Evolutionary conservation across 2,888 invertebrate species (phyloP), one percentile per base, ranked within the genome.

Genomic region (Aromia moschata): DNA sequence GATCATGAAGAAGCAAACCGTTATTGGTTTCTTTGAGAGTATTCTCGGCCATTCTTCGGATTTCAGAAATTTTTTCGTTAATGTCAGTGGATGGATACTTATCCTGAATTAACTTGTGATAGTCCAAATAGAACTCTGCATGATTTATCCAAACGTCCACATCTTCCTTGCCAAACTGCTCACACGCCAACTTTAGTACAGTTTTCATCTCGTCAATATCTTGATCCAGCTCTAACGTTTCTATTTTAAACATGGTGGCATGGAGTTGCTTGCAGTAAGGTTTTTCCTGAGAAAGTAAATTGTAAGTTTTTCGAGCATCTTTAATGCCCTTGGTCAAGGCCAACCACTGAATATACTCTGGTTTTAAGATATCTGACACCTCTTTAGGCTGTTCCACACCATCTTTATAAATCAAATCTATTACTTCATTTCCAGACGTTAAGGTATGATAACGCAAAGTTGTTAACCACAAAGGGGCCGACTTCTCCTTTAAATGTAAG

Each of bases 101-200:
- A 64, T 85, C 83, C 30, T 63, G 59, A 84, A 83, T 82, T 92
- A 91, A 78, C 31, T 60, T 43, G 43, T 53, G 58, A 17, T 65
- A 16, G 20, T 54, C 20, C 14, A 56, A 92, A 90, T 60, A 83
- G 81, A 51, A 92, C 85, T 71, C 87, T 90, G 69, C 55, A 5
- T 57, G 55, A 16, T 90, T 85, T 66, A 90, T 82, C 93, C 93
- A 94, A 11, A 92, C 82, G 61, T 87, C 85, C 2, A 85, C 80
- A 74, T 86, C 84, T 2, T 81, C 82, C 68, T 82, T 82, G 0
- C 92, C 92, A 78, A 91, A 90, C 64, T 89, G 87, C 55, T 84
- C 81, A 11, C 85, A 83, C 25, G 87, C 84, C 64, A 85, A 83
- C 73, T 89, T 87, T 74, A 86, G 86, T 65, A 85, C 87, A 73